These are phyloP conservation scores for Sebastes ruberrimus DNA, from an alignment of 2,797 vertebrate species.

Conservation along the genomic window DNA sequence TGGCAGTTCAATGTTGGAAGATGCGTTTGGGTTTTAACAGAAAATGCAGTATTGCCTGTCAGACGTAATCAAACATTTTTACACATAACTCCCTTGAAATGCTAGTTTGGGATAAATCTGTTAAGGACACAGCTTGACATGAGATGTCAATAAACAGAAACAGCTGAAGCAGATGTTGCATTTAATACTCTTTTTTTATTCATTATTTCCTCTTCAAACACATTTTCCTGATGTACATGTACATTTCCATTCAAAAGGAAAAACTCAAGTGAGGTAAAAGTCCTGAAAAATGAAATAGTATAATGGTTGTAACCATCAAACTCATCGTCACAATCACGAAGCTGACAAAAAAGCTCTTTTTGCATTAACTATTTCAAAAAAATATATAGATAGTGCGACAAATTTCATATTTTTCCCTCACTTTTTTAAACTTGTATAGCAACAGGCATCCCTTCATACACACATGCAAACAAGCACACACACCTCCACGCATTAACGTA, in stretches of 20 bases:
- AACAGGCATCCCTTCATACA: conserved; percentile 70
- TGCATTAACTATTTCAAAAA: conserved; percentile 72
- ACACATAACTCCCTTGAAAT: too few relatives aligned
- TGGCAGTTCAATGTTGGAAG: too few relatives aligned
- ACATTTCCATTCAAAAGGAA: conserved; percentile 77
- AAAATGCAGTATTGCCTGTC: neutral
- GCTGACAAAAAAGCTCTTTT: conserved; percentile 70
- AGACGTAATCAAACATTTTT: neutral
- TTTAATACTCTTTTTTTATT: conserved; percentile 78
- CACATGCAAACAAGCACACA: conserved; percentile 55
- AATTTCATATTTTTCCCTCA: conserved; percentile 47
- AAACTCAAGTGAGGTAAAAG: conserved; percentile 86
- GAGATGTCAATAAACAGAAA: neutral
- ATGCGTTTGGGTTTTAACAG: neutral
- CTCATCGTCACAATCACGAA: conserved; percentile 71
- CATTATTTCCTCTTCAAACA: conserved; percentile 78
- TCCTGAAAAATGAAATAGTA: conserved; percentile 83
- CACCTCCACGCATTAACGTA: conserved; percentile 50
- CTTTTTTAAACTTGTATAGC: conserved; percentile 42
- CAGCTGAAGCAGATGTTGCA: conserved; percentile 32
- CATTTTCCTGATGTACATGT: conserved; percentile 80
- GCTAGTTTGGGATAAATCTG: neutral
- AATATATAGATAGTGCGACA: conserved; percentile 65
- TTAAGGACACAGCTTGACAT: neutral
- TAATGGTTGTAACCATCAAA: conserved; percentile 68